These are phyloP conservation scores for Agonum fuliginosum DNA, from an alignment of 2,888 invertebrate genomes.

Conservation along the genomic window DNA sequence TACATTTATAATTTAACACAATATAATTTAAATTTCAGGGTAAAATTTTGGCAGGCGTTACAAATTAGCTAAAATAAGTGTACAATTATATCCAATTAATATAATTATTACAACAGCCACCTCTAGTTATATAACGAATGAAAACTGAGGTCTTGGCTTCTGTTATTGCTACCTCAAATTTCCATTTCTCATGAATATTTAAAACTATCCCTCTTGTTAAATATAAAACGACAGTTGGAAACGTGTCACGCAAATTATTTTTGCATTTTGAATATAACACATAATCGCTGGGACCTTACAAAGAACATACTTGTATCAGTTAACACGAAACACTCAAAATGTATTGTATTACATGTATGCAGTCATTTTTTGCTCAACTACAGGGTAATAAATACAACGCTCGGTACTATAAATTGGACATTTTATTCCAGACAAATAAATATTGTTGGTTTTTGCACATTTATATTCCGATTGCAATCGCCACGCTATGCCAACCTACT, in stretches of 20 bases:
- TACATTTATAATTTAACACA: no score
- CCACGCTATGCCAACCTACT: no score
- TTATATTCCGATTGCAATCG: not conserved
- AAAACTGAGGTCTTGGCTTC: not conserved
- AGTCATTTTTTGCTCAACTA: not conserved
- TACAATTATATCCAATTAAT: not conserved
- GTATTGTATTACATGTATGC: conserved; percentile 2
- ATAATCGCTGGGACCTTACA: not conserved
- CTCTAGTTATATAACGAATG: not conserved
- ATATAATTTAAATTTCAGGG: not conserved
- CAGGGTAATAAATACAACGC: not conserved
- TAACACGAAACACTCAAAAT: conserved; percentile 19
- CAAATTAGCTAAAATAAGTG: not conserved
- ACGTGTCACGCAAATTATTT: conserved; percentile 18
- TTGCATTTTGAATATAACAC: conserved; percentile 26
- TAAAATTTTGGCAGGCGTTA: not conserved
- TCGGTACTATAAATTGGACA: not conserved
- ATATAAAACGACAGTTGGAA: conserved; percentile 6
- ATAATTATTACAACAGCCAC: not conserved
- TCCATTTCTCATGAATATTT: conserved; percentile 24
- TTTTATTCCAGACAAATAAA: not conserved
- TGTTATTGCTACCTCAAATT: not conserved
- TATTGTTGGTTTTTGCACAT: not conserved
- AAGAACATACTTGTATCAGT: conserved; percentile 24
- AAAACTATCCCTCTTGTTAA: conserved; percentile 12